phyloP scores from a whole-genome alignment of 1,140 invertebrate genomes.

The Thalassaphorura encarpata region DNA sequence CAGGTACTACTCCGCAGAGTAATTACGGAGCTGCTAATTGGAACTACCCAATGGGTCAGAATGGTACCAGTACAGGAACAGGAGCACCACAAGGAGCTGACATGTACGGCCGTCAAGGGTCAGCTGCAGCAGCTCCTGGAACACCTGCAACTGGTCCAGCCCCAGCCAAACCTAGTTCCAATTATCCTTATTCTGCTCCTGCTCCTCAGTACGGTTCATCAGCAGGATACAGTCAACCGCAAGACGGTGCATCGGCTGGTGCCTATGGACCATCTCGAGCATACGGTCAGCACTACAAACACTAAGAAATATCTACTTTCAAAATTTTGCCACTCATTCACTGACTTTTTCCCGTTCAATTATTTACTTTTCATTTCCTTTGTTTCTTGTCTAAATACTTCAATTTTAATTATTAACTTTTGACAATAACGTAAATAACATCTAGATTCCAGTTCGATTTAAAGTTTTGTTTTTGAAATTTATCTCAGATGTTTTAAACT shows the following conservation, averaged over 20 bases:
- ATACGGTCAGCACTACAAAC: conserved; percentile 31
- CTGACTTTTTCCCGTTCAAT: too few relatives aligned
- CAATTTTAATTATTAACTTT: too few relatives aligned
- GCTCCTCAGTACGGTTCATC: conserved; percentile 31
- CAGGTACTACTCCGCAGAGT: conserved; percentile 32
- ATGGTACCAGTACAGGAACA: conserved; percentile 26
- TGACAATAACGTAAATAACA: too few relatives aligned
- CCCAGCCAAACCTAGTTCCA: conserved; percentile 30
- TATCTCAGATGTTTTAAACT: too few relatives aligned
- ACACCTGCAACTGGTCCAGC: conserved; percentile 22
- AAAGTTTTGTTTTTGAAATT: too few relatives aligned
- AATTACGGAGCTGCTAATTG: conserved; percentile 32
- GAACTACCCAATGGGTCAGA: conserved; percentile 33
- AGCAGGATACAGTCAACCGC: conserved; percentile 29
- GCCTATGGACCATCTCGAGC: conserved; percentile 32
- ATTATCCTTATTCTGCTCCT: conserved; percentile 31
- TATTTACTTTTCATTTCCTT: too few relatives aligned
- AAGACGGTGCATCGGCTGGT: conserved; percentile 28
- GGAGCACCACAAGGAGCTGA: conserved; percentile 29
- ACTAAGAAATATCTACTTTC: too few relatives aligned
- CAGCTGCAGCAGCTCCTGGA: conserved; percentile 26
- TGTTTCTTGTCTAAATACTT: too few relatives aligned
- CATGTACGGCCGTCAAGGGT: conserved; percentile 31
- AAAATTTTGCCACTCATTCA: too few relatives aligned
- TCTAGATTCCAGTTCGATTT: too few relatives aligned